phyloP scores from a whole-genome alignment of 1,140 invertebrate genomes.

The Paramacrobiotus metropolitanus region DNA sequence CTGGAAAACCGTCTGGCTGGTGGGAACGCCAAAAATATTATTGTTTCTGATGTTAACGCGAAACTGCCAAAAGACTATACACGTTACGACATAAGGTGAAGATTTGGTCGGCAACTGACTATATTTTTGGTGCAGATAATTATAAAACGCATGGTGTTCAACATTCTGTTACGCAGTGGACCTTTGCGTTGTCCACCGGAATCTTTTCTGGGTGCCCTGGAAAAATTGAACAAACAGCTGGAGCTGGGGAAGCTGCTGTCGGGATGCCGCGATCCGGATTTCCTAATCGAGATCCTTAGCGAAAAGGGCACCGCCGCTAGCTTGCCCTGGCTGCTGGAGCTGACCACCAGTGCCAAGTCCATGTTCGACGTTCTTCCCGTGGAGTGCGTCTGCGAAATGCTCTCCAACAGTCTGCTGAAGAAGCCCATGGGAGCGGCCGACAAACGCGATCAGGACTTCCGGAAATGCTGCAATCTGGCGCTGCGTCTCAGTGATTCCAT shows the following conservation, averaged over 20 bases:
- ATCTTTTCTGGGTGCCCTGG: not conserved
- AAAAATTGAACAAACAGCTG: not conserved
- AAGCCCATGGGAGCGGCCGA: not conserved
- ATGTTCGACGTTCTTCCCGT: slow-evolving; percentile 4
- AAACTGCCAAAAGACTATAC: not conserved
- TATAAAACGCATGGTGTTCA: not conserved
- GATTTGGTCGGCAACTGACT: not conserved
- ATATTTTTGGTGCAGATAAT: not conserved
- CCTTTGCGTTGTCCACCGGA: not conserved
- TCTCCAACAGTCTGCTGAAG: not conserved
- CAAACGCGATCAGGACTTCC: not conserved
- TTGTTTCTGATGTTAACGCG: not conserved
- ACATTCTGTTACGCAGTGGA: not conserved
- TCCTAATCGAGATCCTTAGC: not conserved
- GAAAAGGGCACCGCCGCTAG: not conserved
- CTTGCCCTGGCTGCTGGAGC: not conserved
- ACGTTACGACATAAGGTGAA: not conserved
- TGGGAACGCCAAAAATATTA: not conserved
- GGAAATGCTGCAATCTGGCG: not conserved
- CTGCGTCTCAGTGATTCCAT: not conserved
- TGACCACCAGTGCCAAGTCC: not conserved
- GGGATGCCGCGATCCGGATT: not conserved
- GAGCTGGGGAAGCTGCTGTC: not conserved
- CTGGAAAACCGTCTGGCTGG: not conserved
- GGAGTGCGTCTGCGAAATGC: slow-evolving; percentile 4